Conservation (phyloP, 2,113 vertebrate genomes). For the Neolamprologus modestus region DNA sequence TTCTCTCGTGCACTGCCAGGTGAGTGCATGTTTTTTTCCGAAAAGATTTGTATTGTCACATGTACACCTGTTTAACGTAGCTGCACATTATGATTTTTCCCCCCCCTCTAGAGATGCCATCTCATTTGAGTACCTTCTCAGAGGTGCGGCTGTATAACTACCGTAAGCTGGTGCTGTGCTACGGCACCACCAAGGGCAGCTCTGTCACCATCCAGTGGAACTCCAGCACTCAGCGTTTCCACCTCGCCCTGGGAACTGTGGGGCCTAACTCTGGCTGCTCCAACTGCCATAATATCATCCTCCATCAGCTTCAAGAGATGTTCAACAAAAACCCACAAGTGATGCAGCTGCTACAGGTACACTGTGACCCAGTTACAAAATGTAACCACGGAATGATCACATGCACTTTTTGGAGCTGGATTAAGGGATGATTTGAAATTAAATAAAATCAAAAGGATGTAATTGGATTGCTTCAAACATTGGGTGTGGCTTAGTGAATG, state of each 20-base stretch:
- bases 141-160: constrained; percentile 98
- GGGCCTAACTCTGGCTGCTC: constrained; percentile 98
- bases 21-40: constrained; percentile 9
- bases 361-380: background rate
- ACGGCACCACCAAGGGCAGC: constrained; percentile 94
- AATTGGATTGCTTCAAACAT: background rate
- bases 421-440: too few species aligned
- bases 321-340: constrained; percentile 97
- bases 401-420: background rate
- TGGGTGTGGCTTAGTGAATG: background rate
- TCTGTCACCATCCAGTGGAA: constrained; percentile 99
- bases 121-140: constrained; percentile 88
- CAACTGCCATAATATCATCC: constrained; percentile 99
- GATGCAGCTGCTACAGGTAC: constrained; percentile 91
- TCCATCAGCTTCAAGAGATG: constrained; percentile 98
- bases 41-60: background rate
- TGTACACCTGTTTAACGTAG: background rate
- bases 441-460: background rate
- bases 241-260: constrained; percentile 93
- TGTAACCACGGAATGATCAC: background rate
- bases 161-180: constrained; percentile 94
- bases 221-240: constrained; percentile 87
- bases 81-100: background rate
- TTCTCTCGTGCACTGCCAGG: constrained; percentile 89
- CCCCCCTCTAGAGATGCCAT: constrained; percentile 81